Evolutionary conservation across 2,113 vertebrate species (phyloP).

Genomic region (Centropus bengalensis): DNA sequence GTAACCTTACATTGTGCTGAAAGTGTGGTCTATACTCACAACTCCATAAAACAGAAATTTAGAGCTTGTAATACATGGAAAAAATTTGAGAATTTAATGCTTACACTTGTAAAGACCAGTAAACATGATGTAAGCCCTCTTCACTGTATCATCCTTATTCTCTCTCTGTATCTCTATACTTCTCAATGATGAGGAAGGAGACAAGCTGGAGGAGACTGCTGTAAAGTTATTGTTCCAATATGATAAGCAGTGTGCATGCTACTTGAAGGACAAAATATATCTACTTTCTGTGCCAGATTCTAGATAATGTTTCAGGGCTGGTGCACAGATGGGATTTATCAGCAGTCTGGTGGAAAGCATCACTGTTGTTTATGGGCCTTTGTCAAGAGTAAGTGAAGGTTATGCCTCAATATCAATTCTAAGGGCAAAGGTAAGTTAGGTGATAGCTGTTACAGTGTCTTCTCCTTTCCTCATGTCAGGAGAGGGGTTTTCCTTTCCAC

Average conservation of each 20-base stretch:
- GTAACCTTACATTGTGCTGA: background rate
- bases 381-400: background rate
- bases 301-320: background rate
- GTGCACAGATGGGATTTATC: conserved; percentile 12
- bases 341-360: background rate
- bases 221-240: background rate
- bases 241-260: fast-evolving
- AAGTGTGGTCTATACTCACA: background rate
- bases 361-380: background rate
- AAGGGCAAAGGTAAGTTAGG: background rate
- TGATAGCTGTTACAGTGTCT: background rate
- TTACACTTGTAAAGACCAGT: background rate
- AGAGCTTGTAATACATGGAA: background rate
- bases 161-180: background rate
- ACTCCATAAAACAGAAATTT: background rate
- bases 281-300: conserved; percentile 6
- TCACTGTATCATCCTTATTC: background rate
- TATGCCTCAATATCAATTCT: background rate
- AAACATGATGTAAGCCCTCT: background rate
- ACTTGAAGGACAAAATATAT: conserved; percentile 18
- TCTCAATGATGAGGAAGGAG: background rate
- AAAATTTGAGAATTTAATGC: background rate
- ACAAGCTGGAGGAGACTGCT: background rate
- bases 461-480: background rate
- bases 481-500: background rate